phyloP scores from a whole-genome alignment of 1,140 invertebrate genomes.

The Pseudomyrmex flavicornis region DNA sequence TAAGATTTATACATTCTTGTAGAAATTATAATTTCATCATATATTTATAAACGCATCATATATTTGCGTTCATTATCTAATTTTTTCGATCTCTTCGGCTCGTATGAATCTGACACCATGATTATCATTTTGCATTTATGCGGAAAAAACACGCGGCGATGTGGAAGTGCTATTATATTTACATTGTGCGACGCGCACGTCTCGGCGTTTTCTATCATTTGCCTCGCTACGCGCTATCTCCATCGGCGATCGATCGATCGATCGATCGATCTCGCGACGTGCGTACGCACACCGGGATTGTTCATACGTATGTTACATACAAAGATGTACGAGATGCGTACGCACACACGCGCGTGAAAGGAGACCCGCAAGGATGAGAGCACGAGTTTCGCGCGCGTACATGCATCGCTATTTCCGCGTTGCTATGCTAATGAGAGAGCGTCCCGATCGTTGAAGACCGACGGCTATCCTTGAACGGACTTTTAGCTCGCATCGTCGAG shows the following conservation, averaged over 20 bases:
- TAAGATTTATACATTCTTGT: no score
- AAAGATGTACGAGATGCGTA: conserved; percentile 39
- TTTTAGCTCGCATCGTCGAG: conserved; percentile 24
- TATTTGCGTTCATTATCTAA: neutral
- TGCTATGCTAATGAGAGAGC: conserved; percentile 77
- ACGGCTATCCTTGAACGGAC: conserved; percentile 66
- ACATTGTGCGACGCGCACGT: conserved; percentile 58
- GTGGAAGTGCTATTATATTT: conserved; percentile 54
- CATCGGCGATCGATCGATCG: conserved; percentile 66
- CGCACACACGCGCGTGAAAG: conserved; percentile 4
- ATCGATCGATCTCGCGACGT: conserved; percentile 60
- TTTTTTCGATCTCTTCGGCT: neutral
- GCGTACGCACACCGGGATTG: conserved; percentile 32
- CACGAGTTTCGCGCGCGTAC: conserved; percentile 66
- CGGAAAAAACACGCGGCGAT: conserved; percentile 16
- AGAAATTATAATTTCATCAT: no score
- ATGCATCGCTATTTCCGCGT: conserved; percentile 73
- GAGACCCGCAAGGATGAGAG: conserved; percentile 39
- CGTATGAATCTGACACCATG: neutral
- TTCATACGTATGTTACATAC: conserved; percentile 25
- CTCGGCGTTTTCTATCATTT: conserved; percentile 66
- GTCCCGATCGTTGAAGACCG: conserved; percentile 60
- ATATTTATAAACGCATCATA: neutral
- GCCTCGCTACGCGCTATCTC: conserved; percentile 57
- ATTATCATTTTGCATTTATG: neutral